A percentile compares a stretch with the other conserved stretches of the same genome.
These are phyloP conservation scores for Ariopsis seemanni DNA, from an alignment of 2,113 vertebrate genomes.

Conservation along the genomic window DNA sequence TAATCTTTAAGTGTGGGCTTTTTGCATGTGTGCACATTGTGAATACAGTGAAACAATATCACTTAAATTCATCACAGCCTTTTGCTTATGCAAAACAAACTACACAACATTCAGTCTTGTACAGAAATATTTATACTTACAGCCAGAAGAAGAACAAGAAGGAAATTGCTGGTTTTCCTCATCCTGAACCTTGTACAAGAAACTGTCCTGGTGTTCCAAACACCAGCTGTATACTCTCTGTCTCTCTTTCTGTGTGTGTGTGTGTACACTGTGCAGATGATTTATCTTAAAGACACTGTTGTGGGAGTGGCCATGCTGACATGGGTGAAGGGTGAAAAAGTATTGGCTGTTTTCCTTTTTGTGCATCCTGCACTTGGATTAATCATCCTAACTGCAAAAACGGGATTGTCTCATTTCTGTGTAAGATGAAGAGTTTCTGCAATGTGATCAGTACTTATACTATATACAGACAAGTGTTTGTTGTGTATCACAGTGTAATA, in stretches of 20 bases:
- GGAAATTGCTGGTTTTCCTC: conserved; percentile 51
- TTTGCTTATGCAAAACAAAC: background rate
- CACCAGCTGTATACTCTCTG: background rate
- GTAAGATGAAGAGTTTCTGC: background rate
- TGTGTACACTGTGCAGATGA: background rate
- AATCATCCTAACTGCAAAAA: background rate
- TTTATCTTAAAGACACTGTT: background rate
- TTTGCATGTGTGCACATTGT: background rate
- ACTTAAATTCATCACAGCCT: background rate
- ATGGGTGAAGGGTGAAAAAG: background rate
- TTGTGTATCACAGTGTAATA: too few relatives aligned
- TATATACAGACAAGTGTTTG: too few relatives aligned
- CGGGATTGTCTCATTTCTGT: background rate
- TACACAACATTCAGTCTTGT: background rate
- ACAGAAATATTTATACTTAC: conserved; percentile 51
- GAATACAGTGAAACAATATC: background rate
- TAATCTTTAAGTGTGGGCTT: background rate
- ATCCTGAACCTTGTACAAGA: background rate
- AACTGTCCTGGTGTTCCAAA: background rate
- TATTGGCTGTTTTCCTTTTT: background rate
- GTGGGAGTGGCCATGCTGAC: background rate
- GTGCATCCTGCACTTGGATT: background rate
- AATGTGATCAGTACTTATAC: too few relatives aligned
- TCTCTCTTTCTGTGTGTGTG: conserved; percentile 1
- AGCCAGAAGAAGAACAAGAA: conserved; percentile 57